Evolutionary conservation across 2,888 invertebrate genomes (phyloP), one percentile per base, ranked within the genome.

Genomic region (Diplazon laetatorius): DNA sequence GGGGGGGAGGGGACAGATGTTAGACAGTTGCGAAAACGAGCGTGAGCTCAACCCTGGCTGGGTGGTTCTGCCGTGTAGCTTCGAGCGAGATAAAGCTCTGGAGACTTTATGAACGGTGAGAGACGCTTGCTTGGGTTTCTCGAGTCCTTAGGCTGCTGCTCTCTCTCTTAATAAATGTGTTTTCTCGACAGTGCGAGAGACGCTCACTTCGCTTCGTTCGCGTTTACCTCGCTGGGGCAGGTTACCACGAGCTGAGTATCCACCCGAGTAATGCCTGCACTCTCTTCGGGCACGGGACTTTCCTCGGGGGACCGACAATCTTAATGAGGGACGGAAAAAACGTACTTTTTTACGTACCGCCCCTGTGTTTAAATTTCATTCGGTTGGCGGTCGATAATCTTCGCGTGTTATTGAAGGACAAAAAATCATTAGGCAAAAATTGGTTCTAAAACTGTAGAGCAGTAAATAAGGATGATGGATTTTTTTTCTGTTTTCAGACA

Each of bases 111-210:
- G 30, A 30, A 6, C 30, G 50, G 66, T 72, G 71, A 68, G 76
- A 70, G 62, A 55, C 71, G 75, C 57, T 68, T 55, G 35, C 50
- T 79, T 71, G 62, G 66, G 74, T n/a, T n/a, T 6, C 30, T 30
- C 6, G 30, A 6, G 2, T 30, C 44, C 68, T 62, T 73, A 62
- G 68, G 57, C 57, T 59, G 69, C 70, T 74, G 74, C 74, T 83
- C 85, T 81, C 82, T 85, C 84, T 85, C 85, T 88, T 89, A 87
- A 88, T 89, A 88, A 89, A 89, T 89, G 88, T 88, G 86, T 78
- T 78, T 88, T 86, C 84, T 87, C 85, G 85, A 85, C 88, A 84
- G 84, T 74, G 80, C 68, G 82, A 65, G 82, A 65, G 80, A 73
- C 68, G 50, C 72, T 63, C 57, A 35, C 60, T n/a, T 39, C 68